These are phyloP conservation scores for Rhea pennata DNA, from an alignment of 2,113 vertebrate species.

Conservation along the genomic window DNA sequence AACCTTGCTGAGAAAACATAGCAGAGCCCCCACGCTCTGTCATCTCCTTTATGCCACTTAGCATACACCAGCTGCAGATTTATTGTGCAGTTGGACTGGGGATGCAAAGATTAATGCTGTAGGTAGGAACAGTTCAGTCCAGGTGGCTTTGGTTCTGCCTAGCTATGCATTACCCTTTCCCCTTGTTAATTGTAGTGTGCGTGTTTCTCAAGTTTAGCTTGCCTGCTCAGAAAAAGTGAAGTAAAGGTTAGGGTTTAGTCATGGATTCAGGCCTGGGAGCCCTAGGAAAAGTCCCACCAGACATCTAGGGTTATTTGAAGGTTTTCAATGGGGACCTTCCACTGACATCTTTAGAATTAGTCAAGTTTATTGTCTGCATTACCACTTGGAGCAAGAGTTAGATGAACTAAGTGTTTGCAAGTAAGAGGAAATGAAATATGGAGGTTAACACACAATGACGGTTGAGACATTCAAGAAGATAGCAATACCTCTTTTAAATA, in stretches of 20 bases:
- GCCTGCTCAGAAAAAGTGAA: neutral
- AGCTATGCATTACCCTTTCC: neutral
- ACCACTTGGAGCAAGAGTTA: neutral
- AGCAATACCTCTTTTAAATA: neutral
- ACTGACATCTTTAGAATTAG: neutral
- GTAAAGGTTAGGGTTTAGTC: neutral
- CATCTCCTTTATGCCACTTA: accelerated
- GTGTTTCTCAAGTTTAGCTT: neutral
- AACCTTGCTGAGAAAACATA: neutral
- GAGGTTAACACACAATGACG: neutral
- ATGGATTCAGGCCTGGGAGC: neutral
- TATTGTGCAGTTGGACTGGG: too few species aligned
- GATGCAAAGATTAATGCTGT: neutral
- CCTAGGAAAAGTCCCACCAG: neutral
- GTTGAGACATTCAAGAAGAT: neutral
- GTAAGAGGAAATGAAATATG: neutral
- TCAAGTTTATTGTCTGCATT: neutral
- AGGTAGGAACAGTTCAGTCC: neutral
- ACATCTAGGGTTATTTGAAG: neutral
- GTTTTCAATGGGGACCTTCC: neutral
- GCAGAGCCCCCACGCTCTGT: neutral
- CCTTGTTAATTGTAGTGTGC: neutral
- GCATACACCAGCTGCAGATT: neutral
- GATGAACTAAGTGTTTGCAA: neutral
- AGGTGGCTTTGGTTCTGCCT: neutral